These are phyloP conservation scores for Prionace glauca DNA, from an alignment of 2,797 vertebrate species.

Conservation along the genomic window DNA sequence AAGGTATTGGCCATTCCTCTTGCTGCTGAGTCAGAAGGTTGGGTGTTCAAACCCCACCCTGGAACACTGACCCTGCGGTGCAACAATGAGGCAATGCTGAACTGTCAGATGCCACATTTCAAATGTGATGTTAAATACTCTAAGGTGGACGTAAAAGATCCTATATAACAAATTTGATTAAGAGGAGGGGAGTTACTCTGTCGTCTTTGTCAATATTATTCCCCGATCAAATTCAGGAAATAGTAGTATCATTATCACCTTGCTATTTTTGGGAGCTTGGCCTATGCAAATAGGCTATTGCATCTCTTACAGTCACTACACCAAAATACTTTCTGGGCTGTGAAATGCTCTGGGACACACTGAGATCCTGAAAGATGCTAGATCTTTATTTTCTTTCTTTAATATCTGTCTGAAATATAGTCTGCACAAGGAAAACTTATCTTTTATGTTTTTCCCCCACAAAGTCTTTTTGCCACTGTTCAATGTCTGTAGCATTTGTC, in stretches of 20 bases:
- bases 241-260: neutral
- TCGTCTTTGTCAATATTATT: neutral
- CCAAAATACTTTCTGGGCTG: neutral
- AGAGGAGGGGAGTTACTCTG: neutral
- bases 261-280: neutral
- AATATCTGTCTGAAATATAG: neutral
- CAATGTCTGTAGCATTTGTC: neutral
- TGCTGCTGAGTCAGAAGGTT: neutral
- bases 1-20: neutral
- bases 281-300: neutral
- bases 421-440: neutral
- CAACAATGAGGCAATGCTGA: neutral
- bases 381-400: neutral
- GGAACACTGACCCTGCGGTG: neutral
- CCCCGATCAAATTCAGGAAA: neutral
- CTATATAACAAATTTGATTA: neutral
- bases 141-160: neutral
- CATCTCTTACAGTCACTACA: neutral
- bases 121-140: neutral
- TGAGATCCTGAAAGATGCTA: neutral
- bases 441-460: neutral
- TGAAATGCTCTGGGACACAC: neutral
- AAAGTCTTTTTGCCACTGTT: neutral
- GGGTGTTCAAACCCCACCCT: neutral
- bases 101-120: neutral